Evolutionary conservation across 2,888 invertebrate species (phyloP).

Genomic region (Rhingia campestris): DNA sequence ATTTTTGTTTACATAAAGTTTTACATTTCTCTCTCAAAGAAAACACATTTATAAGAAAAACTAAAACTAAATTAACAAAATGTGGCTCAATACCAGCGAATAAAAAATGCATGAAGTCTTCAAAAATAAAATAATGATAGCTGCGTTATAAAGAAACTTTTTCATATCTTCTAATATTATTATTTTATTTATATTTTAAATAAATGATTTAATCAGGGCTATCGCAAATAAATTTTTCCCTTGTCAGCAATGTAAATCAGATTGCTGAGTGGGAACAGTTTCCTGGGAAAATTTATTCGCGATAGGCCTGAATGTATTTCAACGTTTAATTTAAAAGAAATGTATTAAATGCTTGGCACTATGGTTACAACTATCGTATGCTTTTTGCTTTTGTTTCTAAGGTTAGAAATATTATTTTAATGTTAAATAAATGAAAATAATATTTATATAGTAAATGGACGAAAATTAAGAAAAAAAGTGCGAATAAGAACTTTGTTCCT

Average conservation of each 20-base stretch:
- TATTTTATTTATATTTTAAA: background rate
- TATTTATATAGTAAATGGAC: slow-evolving; percentile 31
- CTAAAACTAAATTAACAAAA: slow-evolving; percentile 52
- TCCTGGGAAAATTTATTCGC: no score
- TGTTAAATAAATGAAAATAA: slow-evolving; percentile 17
- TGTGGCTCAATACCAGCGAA: slow-evolving; percentile 15
- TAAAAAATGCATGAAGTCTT: background rate
- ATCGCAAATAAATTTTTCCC: no score
- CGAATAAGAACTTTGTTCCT: slow-evolving; percentile 69
- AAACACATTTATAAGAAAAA: background rate
- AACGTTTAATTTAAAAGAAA: slow-evolving; percentile 1
- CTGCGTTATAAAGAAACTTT: slow-evolving; percentile 23
- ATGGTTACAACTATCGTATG: slow-evolving; percentile 54
- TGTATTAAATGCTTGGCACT: slow-evolving; percentile 73
- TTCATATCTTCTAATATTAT: background rate
- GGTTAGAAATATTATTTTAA: slow-evolving; percentile 12
- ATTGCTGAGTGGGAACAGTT: no score
- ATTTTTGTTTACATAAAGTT: slow-evolving; percentile 5
- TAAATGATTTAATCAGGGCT: no score
- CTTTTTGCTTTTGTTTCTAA: slow-evolving; percentile 14
- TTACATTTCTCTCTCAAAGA: slow-evolving; percentile 11
- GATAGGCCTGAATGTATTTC: no score
- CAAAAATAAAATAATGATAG: slow-evolving; percentile 9
- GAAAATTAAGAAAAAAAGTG: slow-evolving; percentile 22
- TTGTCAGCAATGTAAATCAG: no score